Evolutionary conservation across 2,113 vertebrate species (phyloP).

Genomic region (Mormoops blainvillei): DNA sequence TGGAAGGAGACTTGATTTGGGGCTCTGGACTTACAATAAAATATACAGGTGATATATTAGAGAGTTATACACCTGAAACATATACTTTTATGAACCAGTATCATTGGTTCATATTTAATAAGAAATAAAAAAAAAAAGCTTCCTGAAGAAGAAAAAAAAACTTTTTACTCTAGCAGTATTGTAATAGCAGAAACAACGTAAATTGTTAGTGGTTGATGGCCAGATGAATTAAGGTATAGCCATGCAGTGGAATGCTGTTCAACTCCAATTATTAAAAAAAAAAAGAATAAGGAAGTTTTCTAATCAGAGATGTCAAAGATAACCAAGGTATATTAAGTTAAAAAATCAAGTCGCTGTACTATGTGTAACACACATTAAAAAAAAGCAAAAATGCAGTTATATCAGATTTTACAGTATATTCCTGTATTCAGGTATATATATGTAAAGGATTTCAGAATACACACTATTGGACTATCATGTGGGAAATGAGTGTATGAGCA

Average conservation of each 20-base stretch:
- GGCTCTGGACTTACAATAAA: not conserved
- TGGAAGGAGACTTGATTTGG: not conserved
- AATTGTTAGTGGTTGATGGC: not conserved
- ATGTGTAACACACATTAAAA: not conserved
- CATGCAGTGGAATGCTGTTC: not conserved
- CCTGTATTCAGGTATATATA: not conserved
- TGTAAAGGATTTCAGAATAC: not conserved
- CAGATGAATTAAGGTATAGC: not conserved
- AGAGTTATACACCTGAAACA: not conserved
- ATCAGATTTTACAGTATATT: not conserved
- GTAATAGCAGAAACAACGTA: not conserved
- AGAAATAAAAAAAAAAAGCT: not conserved
- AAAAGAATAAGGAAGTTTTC: not conserved
- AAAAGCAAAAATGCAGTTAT: not conserved
- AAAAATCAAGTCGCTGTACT: not conserved
- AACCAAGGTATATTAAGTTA: not conserved
- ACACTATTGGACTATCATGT: not conserved
- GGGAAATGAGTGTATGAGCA: not conserved
- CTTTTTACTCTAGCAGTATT: not conserved
- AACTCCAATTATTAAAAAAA: not conserved
- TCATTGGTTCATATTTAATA: not conserved
- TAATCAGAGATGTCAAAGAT: not conserved
- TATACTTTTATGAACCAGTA: not conserved
- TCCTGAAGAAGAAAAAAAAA: not conserved
- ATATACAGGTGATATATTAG: not conserved